Base-by-base conservation (phyloP, 2,888 invertebrate species). In the Pemphredon lugubris region DNA sequence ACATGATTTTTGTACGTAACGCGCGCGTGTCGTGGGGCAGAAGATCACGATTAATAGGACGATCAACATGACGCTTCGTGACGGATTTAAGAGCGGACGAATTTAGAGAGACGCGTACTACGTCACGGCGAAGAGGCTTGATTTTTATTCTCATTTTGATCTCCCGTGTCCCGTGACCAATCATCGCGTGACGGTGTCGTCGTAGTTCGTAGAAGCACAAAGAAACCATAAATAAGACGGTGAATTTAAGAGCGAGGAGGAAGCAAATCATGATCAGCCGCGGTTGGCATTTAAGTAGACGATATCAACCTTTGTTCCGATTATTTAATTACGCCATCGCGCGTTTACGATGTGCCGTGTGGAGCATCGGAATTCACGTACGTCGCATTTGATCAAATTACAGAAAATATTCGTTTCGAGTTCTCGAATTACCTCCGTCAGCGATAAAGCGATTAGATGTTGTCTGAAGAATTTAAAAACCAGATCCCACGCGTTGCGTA, bases 11-110 rank as follows among this genome's bases (percentile, higher is more conserved):
- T 45, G 20, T 48, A 51, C 57, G 63, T 57, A 39, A 63, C 13
- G 34, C 45, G 20, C 42, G 51, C 67, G 53, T 45, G 63, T 50
- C 44, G 16, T 42, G 44, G 32, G 44, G 26, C 45, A 59, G 61
- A 42, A 63, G 48, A 65, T 65, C 71, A 69, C 75, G 74, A 77
- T 81, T 83, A 82, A 85, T 82, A 79, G 75, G 73, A 66, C 76
- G 79, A 84, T 84, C 79, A 72, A 40, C 67, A 69, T 75, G 80
- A 84, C 75, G 77, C 76, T 72, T 76, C 77, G 79, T 83, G 84
- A 85, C 76, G 80, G 82, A 82, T 83, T 83, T 83, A 83, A 83
- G 73, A 76, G 77, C 73, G 77, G 74, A 73, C 75, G 59, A 77
- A 83, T 82, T 84, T 83, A 79, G 73, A 73, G 75, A 69, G 69